Conservation (phyloP, 2,888 invertebrate genomes). For the Philopedon plagiatum region DNA sequence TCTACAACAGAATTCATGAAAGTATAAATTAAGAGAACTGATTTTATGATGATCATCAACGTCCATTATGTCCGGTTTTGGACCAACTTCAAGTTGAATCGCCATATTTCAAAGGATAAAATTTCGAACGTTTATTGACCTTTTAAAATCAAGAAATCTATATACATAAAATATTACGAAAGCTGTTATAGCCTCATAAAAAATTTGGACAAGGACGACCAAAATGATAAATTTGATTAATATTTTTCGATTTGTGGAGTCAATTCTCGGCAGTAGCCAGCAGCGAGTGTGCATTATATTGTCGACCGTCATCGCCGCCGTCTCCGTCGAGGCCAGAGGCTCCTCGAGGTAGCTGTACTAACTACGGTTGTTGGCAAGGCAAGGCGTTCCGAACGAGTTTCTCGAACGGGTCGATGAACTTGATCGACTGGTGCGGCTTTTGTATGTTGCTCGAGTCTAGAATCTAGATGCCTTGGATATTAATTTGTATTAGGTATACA, state of each 20-base stretch:
- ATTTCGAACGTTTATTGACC: no score
- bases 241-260: neutral
- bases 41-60: no score
- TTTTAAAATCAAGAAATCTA: no score
- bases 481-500: neutral
- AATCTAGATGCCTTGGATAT: neutral
- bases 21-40: no score
- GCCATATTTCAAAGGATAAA: no score
- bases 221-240: neutral
- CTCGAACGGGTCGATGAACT: conserved; percentile 40
- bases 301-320: neutral
- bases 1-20: no score
- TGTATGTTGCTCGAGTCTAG: neutral
- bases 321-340: conserved; percentile 26
- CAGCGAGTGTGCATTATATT: neutral
- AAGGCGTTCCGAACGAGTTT: conserved; percentile 28
- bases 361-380: neutral
- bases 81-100: no score
- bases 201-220: neutral
- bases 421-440: conserved; percentile 17
- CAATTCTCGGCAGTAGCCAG: neutral
- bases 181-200: neutral
- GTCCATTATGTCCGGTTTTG: no score
- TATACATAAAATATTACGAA: no score
- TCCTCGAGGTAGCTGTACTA: conserved; percentile 17